phyloP scores from a whole-genome alignment of 2,797 vertebrate genomes.

The Avahi laniger region DNA sequence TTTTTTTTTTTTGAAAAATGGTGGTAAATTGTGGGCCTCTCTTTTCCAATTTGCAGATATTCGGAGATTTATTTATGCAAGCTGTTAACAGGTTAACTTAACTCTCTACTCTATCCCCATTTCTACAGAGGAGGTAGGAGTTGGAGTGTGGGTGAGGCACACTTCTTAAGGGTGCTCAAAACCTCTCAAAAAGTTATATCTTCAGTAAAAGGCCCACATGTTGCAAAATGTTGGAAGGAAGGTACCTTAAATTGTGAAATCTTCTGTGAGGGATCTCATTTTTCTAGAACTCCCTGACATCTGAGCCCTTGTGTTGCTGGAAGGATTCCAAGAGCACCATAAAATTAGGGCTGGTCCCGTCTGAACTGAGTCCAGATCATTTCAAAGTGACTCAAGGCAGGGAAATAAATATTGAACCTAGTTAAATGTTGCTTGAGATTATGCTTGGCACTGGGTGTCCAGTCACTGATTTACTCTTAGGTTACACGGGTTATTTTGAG shows the following conservation, averaged over 20 bases:
- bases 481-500: conserved; percentile 77
- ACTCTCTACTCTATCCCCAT: not conserved
- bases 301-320: conserved; percentile 71
- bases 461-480: conserved; percentile 82
- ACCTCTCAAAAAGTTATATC: conserved; percentile 25
- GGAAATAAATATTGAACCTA: conserved; percentile 81
- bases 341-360: conserved; percentile 75
- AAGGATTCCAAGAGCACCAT: conserved; percentile 71
- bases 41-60: not conserved
- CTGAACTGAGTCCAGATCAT: conserved; percentile 77
- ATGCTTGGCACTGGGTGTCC: conserved; percentile 77
- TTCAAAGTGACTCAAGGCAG: conserved; percentile 79
- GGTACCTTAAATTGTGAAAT: conserved; percentile 70
- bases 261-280: conserved; percentile 67
- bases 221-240: conserved; percentile 62
- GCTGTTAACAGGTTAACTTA: conserved; percentile 8
- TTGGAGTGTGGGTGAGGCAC: not conserved
- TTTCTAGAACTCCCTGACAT: conserved; percentile 76
- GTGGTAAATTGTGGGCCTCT: not conserved
- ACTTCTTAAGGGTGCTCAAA: not conserved
- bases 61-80: not conserved
- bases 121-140: not conserved
- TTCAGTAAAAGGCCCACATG: conserved; percentile 39
- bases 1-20: not conserved
- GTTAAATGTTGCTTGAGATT: conserved; percentile 82